Percentiles rank a stretch among this genome's conserved stretches.
phyloP scores from a whole-genome alignment of 2,113 vertebrate genomes.

The Atlantisia rogersi region DNA sequence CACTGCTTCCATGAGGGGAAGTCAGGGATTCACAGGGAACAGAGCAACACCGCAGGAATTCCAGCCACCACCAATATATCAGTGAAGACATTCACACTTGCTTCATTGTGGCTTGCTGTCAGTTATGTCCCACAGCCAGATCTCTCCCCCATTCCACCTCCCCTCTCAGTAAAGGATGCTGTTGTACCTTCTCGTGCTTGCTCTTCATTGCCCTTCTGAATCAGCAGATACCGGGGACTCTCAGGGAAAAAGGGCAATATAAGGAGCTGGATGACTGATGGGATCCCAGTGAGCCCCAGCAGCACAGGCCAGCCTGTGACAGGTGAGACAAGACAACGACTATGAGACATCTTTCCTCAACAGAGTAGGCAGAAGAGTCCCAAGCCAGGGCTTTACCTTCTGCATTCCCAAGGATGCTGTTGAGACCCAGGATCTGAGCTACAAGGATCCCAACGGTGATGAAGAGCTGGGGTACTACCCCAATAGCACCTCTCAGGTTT shows the following conservation, averaged over 20 bases:
- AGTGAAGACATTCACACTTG: fast-evolving
- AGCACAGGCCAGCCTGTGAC: slow-evolving; percentile 88
- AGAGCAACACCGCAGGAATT: not conserved
- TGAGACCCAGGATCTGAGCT: slow-evolving; percentile 89
- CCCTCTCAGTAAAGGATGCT: fast-evolving
- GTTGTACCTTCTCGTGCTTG: slow-evolving; percentile 77
- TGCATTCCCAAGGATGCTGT: slow-evolving; percentile 78
- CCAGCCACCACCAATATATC: fast-evolving
- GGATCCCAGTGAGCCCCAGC: slow-evolving; percentile 87
- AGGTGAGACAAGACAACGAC: not conserved
- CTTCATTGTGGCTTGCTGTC: not conserved
- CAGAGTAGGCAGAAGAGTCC: not conserved
- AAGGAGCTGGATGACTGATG: slow-evolving; percentile 83
- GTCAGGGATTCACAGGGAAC: not conserved
- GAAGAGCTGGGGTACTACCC: slow-evolving; percentile 90
- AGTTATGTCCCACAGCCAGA: not conserved
- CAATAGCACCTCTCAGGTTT: slow-evolving; percentile 88
- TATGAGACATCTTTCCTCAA: not conserved
- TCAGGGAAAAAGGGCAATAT: slow-evolving; percentile 89
- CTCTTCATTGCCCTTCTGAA: slow-evolving; percentile 81
- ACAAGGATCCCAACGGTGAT: slow-evolving; percentile 90
- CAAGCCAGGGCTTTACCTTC: slow-evolving; percentile 67
- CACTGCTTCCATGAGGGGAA: fast-evolving
- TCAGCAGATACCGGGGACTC: slow-evolving; percentile 90
- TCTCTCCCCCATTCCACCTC: not conserved